Conservation (phyloP, 2,113 vertebrate species). For the Tichodroma muraria region DNA sequence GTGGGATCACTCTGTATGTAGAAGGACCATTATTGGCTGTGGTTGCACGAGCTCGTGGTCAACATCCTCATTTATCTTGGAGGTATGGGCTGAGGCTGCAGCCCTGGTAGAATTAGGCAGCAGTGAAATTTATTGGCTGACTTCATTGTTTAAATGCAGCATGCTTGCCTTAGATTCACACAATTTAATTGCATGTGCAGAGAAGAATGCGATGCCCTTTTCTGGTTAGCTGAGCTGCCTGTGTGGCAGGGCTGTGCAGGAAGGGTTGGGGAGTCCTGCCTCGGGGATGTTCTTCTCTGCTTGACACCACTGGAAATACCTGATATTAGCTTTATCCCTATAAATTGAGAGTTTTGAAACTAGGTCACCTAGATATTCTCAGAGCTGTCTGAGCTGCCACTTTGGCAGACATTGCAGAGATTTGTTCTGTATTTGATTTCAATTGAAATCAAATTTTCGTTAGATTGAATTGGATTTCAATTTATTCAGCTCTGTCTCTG, state of each 20-base stretch:
- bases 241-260: not conserved
- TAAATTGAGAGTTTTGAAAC: not conserved
- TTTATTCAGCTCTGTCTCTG: not conserved
- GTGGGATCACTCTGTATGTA: not conserved
- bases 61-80: not conserved
- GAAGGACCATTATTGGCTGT: not conserved
- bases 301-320: not conserved
- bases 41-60: not conserved
- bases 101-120: not conserved
- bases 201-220: slow-evolving; percentile 28
- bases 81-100: not conserved
- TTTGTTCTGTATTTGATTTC: not conserved
- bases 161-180: not conserved
- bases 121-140: slow-evolving; percentile 7
- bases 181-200: not conserved
- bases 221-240: slow-evolving; percentile 17
- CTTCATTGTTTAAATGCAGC: slow-evolving; percentile 34
- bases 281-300: not conserved
- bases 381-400: not conserved
- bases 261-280: not conserved
- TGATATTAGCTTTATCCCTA: not conserved
- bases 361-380: not conserved
- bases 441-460: no score
- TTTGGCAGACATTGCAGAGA: not conserved
- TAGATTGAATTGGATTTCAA: not conserved